Evolutionary conservation across 2,113 vertebrate genomes (phyloP), one percentile per base, ranked within the genome.

Genomic region (Megaleporinus macrocephalus): DNA sequence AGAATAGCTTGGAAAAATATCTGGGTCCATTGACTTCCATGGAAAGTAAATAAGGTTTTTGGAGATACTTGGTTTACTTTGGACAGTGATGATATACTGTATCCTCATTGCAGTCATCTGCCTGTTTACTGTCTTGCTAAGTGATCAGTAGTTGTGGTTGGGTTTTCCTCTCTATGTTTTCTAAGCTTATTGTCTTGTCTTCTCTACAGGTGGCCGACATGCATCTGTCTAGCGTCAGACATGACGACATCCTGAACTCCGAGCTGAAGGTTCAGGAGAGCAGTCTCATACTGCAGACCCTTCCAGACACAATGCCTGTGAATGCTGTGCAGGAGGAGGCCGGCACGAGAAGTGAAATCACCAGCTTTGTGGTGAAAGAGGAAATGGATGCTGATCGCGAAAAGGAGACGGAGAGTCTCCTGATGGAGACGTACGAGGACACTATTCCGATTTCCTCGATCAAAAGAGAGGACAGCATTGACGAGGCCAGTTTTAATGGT

Each of bases 331-430:
- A 36, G 30, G 65, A 68, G 22, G 18, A 36, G 0, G 30, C 18
- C 22, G 18, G n/a, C 36, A 18, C 30, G 36, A 27, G 36, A 3
- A 51, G 41, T 55, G 33, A 2, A 27, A 41, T 80, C 63, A 66
- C 71, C 2, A 74, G 61, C 15, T n/a, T 81, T 41, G 51, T 74
- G n/a, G 71, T 81, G n/a, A 81, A 81, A 44, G 71, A 81, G 33
- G 79, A 73, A 30, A 69, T 27, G 2, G 68, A 59, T 4, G 2
- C 5, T 1, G 53, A 61, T 1, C 15, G n/a, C 36, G 59, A 63
- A 20, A 16, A 73, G 4, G 79, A 73, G 27, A 20, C 41, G 65
- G 30, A 27, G 53, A 62, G 53, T 26, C 70, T 80, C 14, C 27
- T 73, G 13, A 33, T 73, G 59, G 79, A 73, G 44, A 70, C 44